These are phyloP conservation scores for Melanaphis sacchari DNA, from an alignment of 1,140 invertebrate genomes.

Conservation along the genomic window DNA sequence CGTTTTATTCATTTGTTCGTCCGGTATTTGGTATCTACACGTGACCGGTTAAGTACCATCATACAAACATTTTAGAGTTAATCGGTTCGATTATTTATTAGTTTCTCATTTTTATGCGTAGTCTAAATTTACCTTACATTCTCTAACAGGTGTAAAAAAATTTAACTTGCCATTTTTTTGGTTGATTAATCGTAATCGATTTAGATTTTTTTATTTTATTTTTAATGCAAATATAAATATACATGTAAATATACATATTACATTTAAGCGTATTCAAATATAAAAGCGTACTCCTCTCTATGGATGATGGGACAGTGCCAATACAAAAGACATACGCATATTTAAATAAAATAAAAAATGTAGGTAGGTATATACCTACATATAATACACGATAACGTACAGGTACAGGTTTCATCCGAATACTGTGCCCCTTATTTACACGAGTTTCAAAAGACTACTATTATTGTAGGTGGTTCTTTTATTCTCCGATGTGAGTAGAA, in stretches of 20 bases:
- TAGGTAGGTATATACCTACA: not conserved
- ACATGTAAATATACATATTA: not conserved
- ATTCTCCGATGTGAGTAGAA: not conserved
- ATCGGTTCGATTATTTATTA: slow-evolving; percentile 47
- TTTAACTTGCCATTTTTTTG: not conserved
- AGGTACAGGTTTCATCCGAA: not conserved
- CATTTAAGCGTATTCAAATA: slow-evolving; percentile 2
- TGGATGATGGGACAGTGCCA: slow-evolving; percentile 15
- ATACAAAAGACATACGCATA: slow-evolving; percentile 20
- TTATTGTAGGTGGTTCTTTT: slow-evolving; percentile 38
- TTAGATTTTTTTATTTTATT: slow-evolving; percentile 26
- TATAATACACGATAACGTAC: not conserved
- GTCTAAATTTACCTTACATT: slow-evolving; percentile 11
- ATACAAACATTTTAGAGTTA: slow-evolving; percentile 50
- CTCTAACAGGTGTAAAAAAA: not conserved
- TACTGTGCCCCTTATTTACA: not conserved
- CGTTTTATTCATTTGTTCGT: slow-evolving; percentile 42
- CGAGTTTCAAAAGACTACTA: slow-evolving; percentile 16
- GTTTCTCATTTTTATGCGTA: slow-evolving; percentile 13
- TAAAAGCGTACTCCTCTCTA: not conserved
- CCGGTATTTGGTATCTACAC: not conserved
- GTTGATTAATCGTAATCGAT: slow-evolving; percentile 34
- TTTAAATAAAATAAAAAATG: slow-evolving; percentile 15
- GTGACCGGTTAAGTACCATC: slow-evolving; percentile 48
- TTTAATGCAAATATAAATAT: not conserved